A percentile compares a stretch with the other conserved stretches of the same genome.
Conservation (phyloP, 1,140 invertebrate genomes). For the Saxidomus purpurata region DNA sequence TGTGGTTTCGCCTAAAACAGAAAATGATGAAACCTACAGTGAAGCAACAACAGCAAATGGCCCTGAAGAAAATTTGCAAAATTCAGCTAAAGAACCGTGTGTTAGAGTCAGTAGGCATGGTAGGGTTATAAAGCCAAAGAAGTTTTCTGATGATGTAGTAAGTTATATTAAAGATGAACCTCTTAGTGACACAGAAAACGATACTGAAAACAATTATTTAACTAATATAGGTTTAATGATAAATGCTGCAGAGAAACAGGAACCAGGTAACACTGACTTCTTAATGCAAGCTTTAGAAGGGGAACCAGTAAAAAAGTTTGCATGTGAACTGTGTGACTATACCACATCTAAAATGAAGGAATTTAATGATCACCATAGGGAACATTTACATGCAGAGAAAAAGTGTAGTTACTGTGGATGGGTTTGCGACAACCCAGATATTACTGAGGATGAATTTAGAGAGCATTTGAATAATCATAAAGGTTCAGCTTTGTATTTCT, state of each 20-base stretch:
- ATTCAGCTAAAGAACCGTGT: background rate
- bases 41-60: background rate
- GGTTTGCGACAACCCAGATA: conserved; percentile 82
- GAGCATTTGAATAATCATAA: conserved; percentile 87
- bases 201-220: conserved; percentile 19
- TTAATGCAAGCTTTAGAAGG: conserved; percentile 15
- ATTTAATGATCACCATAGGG: conserved; percentile 83
- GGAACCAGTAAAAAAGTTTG: conserved; percentile 65
- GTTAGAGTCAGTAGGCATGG: conserved; percentile 56
- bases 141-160: conserved; percentile 53
- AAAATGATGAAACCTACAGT: conserved; percentile 57
- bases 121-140: conserved; percentile 48
- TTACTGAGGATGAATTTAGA: conserved; percentile 83
- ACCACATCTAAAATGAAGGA: conserved; percentile 72
- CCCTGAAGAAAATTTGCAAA: background rate
- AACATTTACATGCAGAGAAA: conserved; percentile 86
- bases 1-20: conserved; percentile 25
- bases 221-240: background rate
- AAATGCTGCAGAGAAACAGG: conserved; percentile 24
- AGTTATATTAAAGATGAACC: conserved; percentile 57
- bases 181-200: conserved; percentile 40
- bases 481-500: conserved; percentile 88
- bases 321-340: conserved; percentile 77
- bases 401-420: conserved; percentile 88
- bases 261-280: conserved; percentile 40